Conservation (phyloP, 2,797 vertebrate species). For the Tenualosa thibaudeaui region DNA sequence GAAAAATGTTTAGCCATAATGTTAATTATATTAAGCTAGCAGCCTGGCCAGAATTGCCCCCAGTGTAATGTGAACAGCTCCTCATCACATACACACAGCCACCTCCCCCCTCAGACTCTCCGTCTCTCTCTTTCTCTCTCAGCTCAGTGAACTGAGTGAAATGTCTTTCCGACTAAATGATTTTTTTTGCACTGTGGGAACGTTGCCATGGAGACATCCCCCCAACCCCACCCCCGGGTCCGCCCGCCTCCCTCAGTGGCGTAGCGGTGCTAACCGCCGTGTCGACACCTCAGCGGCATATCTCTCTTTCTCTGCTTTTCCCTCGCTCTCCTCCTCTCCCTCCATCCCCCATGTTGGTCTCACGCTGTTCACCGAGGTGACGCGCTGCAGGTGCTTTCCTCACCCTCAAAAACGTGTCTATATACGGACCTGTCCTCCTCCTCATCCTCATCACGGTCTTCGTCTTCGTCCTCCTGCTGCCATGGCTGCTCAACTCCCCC, state of each 20-base stretch:
- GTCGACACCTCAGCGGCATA: constrained; percentile 50
- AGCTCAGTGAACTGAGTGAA: constrained; percentile 77
- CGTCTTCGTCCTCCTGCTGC: background rate
- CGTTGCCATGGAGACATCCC: constrained; percentile 78
- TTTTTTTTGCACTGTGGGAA: constrained; percentile 73
- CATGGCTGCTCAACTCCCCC: constrained; percentile 49
- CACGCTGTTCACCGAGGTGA: constrained; percentile 53
- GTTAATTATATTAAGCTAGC: constrained; percentile 51
- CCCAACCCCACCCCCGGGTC: constrained; percentile 42
- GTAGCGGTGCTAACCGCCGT: constrained; percentile 60
- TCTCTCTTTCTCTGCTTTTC: background rate
- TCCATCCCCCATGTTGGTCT: constrained; percentile 28
- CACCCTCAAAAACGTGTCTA: constrained; percentile 55
- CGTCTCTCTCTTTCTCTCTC: constrained; percentile 64
- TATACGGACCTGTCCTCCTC: constrained; percentile 59
- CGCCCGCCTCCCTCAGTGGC: constrained; percentile 41
- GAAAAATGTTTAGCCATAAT: constrained; percentile 42
- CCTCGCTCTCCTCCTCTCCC: constrained; percentile 10
- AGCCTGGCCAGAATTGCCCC: constrained; percentile 46
- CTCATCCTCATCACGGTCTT: constrained; percentile 15
- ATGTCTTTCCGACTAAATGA: constrained; percentile 78
- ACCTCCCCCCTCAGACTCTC: constrained; percentile 50
- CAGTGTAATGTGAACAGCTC: constrained; percentile 59
- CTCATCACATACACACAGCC: constrained; percentile 39
- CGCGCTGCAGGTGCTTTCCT: constrained; percentile 57